Evolutionary conservation across 2,888 invertebrate species (phyloP).

Genomic region (Merodon equestris): DNA sequence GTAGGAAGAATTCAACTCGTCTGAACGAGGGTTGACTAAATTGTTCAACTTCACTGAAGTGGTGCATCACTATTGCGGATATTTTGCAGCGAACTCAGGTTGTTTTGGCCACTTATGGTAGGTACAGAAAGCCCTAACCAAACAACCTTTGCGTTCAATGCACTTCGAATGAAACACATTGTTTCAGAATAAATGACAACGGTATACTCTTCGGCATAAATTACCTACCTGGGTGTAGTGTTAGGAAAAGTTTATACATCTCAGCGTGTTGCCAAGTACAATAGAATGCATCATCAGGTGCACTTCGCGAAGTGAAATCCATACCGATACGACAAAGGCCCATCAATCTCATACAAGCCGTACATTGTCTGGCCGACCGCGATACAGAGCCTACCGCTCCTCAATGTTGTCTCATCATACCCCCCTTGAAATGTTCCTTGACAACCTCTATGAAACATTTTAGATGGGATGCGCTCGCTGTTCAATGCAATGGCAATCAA

Average conservation of each 20-base stretch:
- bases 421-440: slow-evolving; percentile 30
- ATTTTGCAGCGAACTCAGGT: slow-evolving; percentile 53
- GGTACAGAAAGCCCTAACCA: slow-evolving; percentile 32
- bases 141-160: slow-evolving; percentile 42
- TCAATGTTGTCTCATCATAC: slow-evolving; percentile 28
- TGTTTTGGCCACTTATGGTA: slow-evolving; percentile 27
- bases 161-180: slow-evolving; percentile 55
- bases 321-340: slow-evolving; percentile 55
- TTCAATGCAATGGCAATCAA: slow-evolving; percentile 37
- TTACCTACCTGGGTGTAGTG: slow-evolving; percentile 21
- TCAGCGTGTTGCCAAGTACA: slow-evolving; percentile 49
- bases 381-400: slow-evolving; percentile 18
- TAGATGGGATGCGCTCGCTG: slow-evolving; percentile 15
- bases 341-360: slow-evolving; percentile 58
- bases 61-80: slow-evolving; percentile 57
- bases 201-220: slow-evolving; percentile 41
- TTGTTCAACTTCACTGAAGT: slow-evolving; percentile 49
- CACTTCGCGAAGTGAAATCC: slow-evolving; percentile 28
- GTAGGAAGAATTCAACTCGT: slow-evolving; percentile 36
- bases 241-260: slow-evolving; percentile 39
- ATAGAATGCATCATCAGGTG: slow-evolving; percentile 52
- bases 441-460: slow-evolving; percentile 29
- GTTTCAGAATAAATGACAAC: slow-evolving; percentile 44
- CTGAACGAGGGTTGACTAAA: slow-evolving; percentile 28
- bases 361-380: slow-evolving; percentile 41